Evolutionary conservation across 2,888 invertebrate genomes (phyloP), one percentile per base, ranked within the genome.

Genomic region (Microplitis manilae): DNA sequence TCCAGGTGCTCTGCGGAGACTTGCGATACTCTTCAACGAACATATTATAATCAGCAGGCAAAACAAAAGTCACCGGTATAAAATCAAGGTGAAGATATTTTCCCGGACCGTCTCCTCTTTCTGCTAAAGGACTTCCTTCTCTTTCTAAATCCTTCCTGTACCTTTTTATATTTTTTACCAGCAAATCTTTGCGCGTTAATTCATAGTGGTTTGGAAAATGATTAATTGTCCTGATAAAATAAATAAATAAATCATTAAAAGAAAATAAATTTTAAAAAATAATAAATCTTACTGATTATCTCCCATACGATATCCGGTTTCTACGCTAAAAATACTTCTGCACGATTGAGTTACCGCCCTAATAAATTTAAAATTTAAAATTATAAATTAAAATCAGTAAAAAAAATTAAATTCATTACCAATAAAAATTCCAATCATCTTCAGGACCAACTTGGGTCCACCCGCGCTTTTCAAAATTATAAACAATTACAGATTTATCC

Each of bases 131-230:
- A 89, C 94, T 96, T 64, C 97, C 96, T 87, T 97, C 97, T 82
- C 96, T 94, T 89, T 98, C 98, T 81, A 98, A 91, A 82, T 98
- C 98, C 84, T 97, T 96, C 73, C 98, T 92, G 89, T 98, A 98
- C 40, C 98, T 91, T 89, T 98, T 98, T 69, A 98, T 97, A 88
- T 98, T 98, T 90, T 97, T 98, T 70, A 98, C 97, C 82, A 99
- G 92, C 75, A 98, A 92, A 91, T 99, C 99, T 90, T 99, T 99
- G 13, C 99, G 92, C 0, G 98, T 97, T 74, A 98, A 91, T 89
- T 98, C 98, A 86, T 97, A 96, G 88, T 98, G 97, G 90, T 97
- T 98, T 0, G 98, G 98, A 89, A 97, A 98, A 90, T 98, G 98
- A 91, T 98, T 98, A 81, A 98, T 97, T 75, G 97, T 93, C 91